phyloP scores from a whole-genome alignment of 2,797 vertebrate species.

The Oreochromis mossambicus region DNA sequence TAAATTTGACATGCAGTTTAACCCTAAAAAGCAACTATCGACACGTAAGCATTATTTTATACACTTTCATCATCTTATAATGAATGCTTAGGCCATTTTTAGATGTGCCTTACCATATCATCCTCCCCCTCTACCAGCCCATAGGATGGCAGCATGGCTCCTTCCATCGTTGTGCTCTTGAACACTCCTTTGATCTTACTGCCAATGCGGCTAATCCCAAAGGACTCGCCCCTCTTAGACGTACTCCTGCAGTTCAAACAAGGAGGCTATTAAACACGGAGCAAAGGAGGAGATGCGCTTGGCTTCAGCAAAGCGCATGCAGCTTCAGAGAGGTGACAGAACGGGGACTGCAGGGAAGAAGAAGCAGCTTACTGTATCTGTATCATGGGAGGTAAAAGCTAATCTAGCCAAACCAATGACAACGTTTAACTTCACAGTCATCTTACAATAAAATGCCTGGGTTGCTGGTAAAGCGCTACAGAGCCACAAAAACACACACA shows the following conservation, averaged over 20 bases:
- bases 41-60: neutral
- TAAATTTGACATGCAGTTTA: neutral
- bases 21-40: neutral
- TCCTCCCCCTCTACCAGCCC: constrained; percentile 88
- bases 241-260: constrained; percentile 77
- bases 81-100: neutral
- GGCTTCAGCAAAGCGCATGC: constrained; percentile 39
- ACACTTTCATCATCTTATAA: neutral
- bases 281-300: neutral
- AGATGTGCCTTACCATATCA: constrained; percentile 81
- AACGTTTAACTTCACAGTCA: constrained; percentile 32
- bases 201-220: constrained; percentile 92
- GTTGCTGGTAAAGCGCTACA: neutral
- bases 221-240: constrained; percentile 91
- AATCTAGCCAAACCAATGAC: constrained; percentile 28
- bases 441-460: constrained; percentile 40
- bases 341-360: neutral
- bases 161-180: constrained; percentile 95
- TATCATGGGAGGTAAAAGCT: neutral
- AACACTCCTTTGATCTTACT: constrained; percentile 97
- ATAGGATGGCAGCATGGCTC: constrained; percentile 89
- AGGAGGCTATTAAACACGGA: constrained; percentile 1
- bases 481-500: neutral
- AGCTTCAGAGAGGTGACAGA: constrained; percentile 13
- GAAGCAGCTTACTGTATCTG: neutral